A percentile compares a stretch with the other conserved stretches of the same genome.
These are phyloP conservation scores for Epizoanthus fatuus DNA, from an alignment of 92 coral and sea anemone genomes.

Conservation along the genomic window DNA sequence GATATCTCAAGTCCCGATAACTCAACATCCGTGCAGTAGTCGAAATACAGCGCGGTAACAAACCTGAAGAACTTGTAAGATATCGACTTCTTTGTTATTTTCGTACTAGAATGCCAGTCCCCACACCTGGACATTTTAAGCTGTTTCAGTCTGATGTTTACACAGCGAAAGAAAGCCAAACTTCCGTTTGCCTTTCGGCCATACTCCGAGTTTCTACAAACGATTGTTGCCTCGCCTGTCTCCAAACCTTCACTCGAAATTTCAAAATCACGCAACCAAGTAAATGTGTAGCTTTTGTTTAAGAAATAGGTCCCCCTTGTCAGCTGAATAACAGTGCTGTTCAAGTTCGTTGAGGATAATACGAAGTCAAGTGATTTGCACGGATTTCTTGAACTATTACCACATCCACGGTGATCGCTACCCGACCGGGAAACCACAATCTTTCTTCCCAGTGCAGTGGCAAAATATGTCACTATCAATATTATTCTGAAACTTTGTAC, in stretches of 20 bases:
- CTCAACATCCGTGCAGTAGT: conserved; percentile 78
- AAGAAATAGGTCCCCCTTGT: conserved; percentile 70
- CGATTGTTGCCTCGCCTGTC: conserved; percentile 55
- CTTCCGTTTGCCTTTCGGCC: conserved; percentile 61
- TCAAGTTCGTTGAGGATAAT: conserved; percentile 24
- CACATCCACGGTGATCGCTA: conserved; percentile 40
- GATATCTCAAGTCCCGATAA: conserved; percentile 60
- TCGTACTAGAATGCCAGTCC: conserved; percentile 78
- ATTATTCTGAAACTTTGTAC: neutral
- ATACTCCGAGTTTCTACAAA: conserved; percentile 33
- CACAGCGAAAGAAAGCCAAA: conserved; percentile 77
- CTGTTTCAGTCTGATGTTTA: conserved; percentile 65
- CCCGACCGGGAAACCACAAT: conserved; percentile 55
- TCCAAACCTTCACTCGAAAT: conserved; percentile 60
- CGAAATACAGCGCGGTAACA: conserved; percentile 77
- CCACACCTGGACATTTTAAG: conserved; percentile 82
- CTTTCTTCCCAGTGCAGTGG: conserved; percentile 14
- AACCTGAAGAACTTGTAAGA: conserved; percentile 62
- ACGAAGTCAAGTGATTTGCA: conserved; percentile 80
- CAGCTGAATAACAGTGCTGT: conserved; percentile 62
- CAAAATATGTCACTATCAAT: neutral
- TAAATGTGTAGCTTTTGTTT: conserved; percentile 61
- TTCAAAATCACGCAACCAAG: conserved; percentile 56
- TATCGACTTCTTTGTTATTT: conserved; percentile 1
- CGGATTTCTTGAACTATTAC: conserved; percentile 22